Conservation (phyloP, 2,113 vertebrate species). For the Eurystomus gularis region DNA sequence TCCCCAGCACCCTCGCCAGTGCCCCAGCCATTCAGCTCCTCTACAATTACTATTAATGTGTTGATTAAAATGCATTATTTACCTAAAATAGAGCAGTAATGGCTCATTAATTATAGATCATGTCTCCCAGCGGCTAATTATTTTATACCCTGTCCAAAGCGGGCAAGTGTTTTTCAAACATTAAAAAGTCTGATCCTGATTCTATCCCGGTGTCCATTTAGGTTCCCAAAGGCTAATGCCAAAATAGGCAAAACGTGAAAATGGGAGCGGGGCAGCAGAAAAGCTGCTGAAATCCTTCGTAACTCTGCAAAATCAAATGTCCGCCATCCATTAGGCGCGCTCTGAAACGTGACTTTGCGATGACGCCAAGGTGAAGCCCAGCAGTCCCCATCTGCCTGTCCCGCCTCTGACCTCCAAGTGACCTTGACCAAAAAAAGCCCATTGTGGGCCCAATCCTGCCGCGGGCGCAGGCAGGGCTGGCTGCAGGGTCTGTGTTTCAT, state of each 20-base stretch:
- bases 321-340: neutral
- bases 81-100: neutral
- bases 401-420: neutral
- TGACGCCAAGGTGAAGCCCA: neutral
- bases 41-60: neutral
- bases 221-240: neutral
- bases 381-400: neutral
- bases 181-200: neutral
- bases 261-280: neutral
- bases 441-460: neutral
- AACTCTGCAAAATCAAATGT: neutral
- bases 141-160: neutral
- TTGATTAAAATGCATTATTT: slow-evolving; percentile 1
- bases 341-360: neutral
- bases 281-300: neutral
- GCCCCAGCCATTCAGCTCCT: neutral
- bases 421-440: fast-evolving
- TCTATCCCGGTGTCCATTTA: neutral
- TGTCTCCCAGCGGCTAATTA: neutral
- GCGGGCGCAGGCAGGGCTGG: neutral
- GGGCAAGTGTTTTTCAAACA: neutral
- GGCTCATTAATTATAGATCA: neutral
- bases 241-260: neutral
- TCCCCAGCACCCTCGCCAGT: neutral
- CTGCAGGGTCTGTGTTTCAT: fast-evolving